Evolutionary conservation across 1,140 invertebrate genomes (phyloP).

Genomic region (Drosophila pruinosa): DNA sequence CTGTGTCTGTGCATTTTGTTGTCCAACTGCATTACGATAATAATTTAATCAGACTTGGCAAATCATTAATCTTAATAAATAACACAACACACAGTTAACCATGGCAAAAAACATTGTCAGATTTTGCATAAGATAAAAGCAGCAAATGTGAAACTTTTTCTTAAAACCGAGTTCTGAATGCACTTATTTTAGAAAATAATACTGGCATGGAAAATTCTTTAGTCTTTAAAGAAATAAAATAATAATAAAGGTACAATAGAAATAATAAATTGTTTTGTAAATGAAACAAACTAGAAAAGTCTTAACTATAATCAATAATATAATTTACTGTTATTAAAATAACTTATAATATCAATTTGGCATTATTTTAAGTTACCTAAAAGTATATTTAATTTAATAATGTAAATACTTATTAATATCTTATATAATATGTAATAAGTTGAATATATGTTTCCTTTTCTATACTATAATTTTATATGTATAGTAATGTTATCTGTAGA

Average conservation of each 20-base stretch:
- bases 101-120: constrained; percentile 35
- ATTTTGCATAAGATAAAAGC: not conserved
- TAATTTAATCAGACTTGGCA: constrained; percentile 60
- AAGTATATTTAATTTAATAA: too few species aligned
- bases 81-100: constrained; percentile 28
- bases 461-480: too few species aligned
- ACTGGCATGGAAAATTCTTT: too few species aligned
- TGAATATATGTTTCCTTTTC: too few species aligned
- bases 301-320: too few species aligned
- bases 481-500: not conserved
- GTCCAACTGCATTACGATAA: constrained; percentile 44
- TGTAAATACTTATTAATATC: too few species aligned
- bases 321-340: too few species aligned
- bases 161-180: not conserved
- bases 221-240: not conserved
- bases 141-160: not conserved
- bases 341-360: too few species aligned
- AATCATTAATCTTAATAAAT: constrained; percentile 81
- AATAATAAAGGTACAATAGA: not conserved
- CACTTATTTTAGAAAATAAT: not conserved
- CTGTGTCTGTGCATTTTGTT: constrained; percentile 18
- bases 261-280: not conserved
- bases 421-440: too few species aligned
- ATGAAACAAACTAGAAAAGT: too few species aligned
- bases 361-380: too few species aligned